Percentiles rank a stretch among this genome's conserved stretches.
These are phyloP conservation scores for Cherax quadricarinatus DNA, from an alignment of 1,140 invertebrate genomes.

Conservation along the genomic window DNA sequence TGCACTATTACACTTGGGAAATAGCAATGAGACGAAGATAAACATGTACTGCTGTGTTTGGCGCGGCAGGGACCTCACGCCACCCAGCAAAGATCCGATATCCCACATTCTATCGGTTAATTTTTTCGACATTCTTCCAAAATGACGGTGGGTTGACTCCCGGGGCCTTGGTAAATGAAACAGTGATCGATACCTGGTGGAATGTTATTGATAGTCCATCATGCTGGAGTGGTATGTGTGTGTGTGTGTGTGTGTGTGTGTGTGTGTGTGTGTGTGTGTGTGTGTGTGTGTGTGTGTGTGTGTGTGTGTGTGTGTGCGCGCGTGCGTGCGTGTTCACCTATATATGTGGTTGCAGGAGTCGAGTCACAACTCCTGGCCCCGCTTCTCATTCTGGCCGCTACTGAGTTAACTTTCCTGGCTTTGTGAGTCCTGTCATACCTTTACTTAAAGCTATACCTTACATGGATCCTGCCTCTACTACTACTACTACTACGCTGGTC, in stretches of 20 bases:
- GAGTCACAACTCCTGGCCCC: no score
- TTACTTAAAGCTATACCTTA: no score
- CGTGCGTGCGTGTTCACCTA: not conserved
- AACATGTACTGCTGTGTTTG: no score
- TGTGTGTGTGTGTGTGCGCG: not conserved
- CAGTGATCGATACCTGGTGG: not conserved
- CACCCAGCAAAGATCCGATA: constrained; percentile 27
- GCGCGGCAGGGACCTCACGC: not conserved
- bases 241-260: constrained; percentile 9
- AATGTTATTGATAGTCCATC: constrained; percentile 3
- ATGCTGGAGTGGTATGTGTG: not conserved
- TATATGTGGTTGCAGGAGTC: not conserved
- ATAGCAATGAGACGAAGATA: no score
- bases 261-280: constrained; percentile 29
- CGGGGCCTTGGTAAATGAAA: constrained; percentile 26
- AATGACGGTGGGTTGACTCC: constrained; percentile 33
- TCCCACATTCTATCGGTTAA: constrained; percentile 48
- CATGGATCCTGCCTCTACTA: no score
- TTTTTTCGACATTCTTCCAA: constrained; percentile 43
- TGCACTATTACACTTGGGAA: no score
- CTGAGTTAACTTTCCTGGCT: no score
- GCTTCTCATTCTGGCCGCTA: no score
- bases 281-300: not conserved
- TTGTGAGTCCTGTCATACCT: no score
- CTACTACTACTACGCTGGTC: no score